Conservation (phyloP, 1,140 invertebrate genomes). For the Drosophila fuyamai region DNA sequence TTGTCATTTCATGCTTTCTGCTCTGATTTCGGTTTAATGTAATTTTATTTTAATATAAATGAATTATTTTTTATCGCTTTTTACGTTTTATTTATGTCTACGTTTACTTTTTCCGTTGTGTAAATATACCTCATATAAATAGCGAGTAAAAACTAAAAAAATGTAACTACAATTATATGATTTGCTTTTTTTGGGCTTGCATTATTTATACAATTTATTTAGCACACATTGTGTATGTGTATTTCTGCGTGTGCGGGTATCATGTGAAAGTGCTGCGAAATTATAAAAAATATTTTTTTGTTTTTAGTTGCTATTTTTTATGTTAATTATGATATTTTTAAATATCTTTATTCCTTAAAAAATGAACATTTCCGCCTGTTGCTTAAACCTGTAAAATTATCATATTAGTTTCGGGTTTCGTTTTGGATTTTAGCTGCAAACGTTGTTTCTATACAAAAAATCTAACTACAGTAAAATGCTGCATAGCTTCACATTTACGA, state of each 20-base stretch:
- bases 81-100: conserved; percentile 51
- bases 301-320: conserved; percentile 45
- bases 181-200: conserved; percentile 45
- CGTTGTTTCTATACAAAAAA: conserved; percentile 75
- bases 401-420: conserved; percentile 40
- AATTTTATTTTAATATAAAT: conserved; percentile 44
- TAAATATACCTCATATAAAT: conserved; percentile 78
- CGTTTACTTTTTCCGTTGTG: conserved; percentile 55
- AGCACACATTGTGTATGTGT: conserved; percentile 41
- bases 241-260: conserved; percentile 38
- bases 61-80: conserved; percentile 58
- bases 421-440: conserved; percentile 64
- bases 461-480: conserved; percentile 79
- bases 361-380: conserved; percentile 64
- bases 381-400: conserved; percentile 65
- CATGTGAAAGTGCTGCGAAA: conserved; percentile 67
- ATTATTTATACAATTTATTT: conserved; percentile 60
- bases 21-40: conserved; percentile 41
- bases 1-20: conserved; percentile 49
- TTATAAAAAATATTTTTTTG: conserved; percentile 62
- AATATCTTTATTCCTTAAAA: conserved; percentile 59
- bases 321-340: conserved; percentile 67
- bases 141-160: conserved; percentile 77
- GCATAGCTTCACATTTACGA: conserved; percentile 74
- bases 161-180: conserved; percentile 56